Evolutionary conservation across 2,888 invertebrate species (phyloP).

Genomic region (Alviniconcha strummeri): DNA sequence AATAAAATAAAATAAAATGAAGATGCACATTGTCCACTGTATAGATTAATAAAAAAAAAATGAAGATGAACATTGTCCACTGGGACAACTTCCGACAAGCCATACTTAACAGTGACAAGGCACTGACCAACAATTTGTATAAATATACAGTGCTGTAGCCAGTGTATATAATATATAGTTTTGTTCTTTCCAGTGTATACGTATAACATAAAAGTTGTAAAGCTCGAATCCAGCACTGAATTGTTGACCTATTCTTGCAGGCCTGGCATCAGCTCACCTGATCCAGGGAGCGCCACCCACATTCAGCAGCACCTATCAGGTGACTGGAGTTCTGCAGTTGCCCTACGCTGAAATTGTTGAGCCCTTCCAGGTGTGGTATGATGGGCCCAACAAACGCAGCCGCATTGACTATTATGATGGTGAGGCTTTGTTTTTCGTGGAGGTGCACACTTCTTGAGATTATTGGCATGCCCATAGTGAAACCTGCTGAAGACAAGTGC

Average conservation of each 20-base stretch:
- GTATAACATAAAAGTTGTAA: not conserved
- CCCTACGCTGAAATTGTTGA: constrained; percentile 96
- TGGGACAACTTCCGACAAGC: too few relatives aligned
- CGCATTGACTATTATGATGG: constrained; percentile 96
- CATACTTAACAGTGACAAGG: not conserved
- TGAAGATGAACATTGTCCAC: too few relatives aligned
- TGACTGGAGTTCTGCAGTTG: constrained; percentile 79
- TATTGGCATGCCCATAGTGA: too few relatives aligned
- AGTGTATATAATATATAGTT: not conserved
- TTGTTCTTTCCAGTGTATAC: not conserved
- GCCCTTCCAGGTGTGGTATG: constrained; percentile 93
- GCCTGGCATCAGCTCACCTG: not conserved
- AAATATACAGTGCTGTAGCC: not conserved
- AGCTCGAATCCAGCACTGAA: not conserved
- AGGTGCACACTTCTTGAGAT: too few relatives aligned
- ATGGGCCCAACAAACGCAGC: constrained; percentile 83
- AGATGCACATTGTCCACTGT: too few relatives aligned
- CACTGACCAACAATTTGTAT: not conserved
- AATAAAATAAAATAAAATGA: too few relatives aligned
- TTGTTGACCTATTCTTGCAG: not conserved
- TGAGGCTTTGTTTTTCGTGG: constrained; percentile 30
- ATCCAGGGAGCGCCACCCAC: constrained; percentile 44
- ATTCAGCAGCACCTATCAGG: constrained; percentile 56
- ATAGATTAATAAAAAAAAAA: too few relatives aligned
- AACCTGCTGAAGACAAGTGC: too few relatives aligned